Conservation (phyloP, 2,113 vertebrate species). For the Hippocampus zosterae region DNA sequence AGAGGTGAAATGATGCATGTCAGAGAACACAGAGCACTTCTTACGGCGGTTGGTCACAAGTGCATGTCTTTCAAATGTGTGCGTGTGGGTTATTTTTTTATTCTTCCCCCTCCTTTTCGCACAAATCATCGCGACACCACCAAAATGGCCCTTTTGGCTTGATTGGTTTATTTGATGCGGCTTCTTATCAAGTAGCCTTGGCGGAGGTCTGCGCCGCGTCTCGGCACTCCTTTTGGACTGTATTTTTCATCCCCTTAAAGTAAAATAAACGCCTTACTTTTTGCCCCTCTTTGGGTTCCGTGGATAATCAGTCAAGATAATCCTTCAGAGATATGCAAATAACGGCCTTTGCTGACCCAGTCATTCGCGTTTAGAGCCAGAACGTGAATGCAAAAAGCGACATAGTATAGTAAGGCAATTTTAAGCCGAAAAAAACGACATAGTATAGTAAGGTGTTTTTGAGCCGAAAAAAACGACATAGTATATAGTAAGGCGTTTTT, state of each 20-base stretch:
- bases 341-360: not conserved
- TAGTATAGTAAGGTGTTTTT: no score
- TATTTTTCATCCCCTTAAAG: not conserved
- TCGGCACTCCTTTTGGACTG: not conserved
- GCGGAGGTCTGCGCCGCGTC: not conserved
- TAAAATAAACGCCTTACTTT: no score
- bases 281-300: no score
- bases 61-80: conserved; percentile 5
- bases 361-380: not conserved
- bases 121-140: conserved; percentile 32
- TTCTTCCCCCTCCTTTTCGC: not conserved
- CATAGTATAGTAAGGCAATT: no score
- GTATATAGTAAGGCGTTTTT: no score
- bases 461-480: no score
- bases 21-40: conserved; percentile 26
- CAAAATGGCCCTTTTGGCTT: conserved; percentile 8
- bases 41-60: conserved; percentile 22
- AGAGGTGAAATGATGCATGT: conserved; percentile 31
- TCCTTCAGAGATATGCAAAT: not conserved
- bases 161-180: conserved; percentile 33
- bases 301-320: not conserved
- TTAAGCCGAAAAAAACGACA: no score
- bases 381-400: not conserved
- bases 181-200: conserved; percentile 9
- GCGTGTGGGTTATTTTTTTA: not conserved